A percentile compares a stretch with the other conserved stretches of the same genome.
Conservation (phyloP, 2,797 vertebrate species). For the Tapirus indicus region DNA sequence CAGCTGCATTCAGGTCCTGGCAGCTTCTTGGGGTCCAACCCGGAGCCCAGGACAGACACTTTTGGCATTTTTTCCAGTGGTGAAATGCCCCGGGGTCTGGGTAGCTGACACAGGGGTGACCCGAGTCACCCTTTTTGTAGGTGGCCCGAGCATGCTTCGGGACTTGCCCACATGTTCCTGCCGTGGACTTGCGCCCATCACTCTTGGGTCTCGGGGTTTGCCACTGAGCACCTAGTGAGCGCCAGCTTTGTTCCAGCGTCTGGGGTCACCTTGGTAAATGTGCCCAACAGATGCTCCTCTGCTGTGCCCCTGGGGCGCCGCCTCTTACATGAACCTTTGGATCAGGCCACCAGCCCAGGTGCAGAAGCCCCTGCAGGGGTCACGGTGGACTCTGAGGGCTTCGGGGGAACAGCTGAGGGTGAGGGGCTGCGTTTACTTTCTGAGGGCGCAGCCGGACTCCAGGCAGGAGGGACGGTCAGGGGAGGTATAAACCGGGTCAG, state of each 20-base stretch:
- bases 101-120: background rate
- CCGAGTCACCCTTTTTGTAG: no score
- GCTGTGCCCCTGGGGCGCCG: background rate
- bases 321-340: rapidly evolving
- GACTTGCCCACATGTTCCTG: background rate
- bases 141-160: no score
- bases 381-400: background rate
- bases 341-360: no score
- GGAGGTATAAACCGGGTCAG: background rate
- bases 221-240: rapidly evolving
- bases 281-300: background rate
- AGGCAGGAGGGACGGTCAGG: no score
- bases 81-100: background rate
- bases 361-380: background rate
- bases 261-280: no score
- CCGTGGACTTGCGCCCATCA: no score
- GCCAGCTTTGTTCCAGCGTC: background rate
- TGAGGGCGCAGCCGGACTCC: background rate
- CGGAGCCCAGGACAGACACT: background rate
- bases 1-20: background rate
- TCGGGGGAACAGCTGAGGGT: background rate
- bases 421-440: rapidly evolving
- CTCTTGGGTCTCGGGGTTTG: background rate
- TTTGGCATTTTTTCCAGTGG: background rate
- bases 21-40: background rate